These are phyloP conservation scores for Porites lobata DNA, from an alignment of 92 coral and sea anemone genomes.

Conservation along the genomic window DNA sequence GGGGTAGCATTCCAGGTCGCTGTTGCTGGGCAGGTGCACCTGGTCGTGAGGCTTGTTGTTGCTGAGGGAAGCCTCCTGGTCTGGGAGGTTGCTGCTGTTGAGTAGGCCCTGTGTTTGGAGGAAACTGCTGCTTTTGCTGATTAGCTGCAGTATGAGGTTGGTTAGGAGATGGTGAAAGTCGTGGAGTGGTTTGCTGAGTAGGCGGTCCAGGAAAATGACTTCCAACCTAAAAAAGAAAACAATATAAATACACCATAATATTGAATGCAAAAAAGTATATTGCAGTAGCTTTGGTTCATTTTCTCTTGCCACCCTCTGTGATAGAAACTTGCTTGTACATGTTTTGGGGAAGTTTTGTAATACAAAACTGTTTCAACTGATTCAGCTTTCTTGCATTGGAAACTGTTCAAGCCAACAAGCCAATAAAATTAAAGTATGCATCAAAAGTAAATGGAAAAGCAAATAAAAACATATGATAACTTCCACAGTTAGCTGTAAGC, in stretches of 20 bases:
- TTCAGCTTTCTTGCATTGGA: too few relatives aligned
- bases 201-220: conserved; percentile 59
- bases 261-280: background rate
- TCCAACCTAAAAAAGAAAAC: conserved; percentile 19
- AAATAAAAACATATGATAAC: too few relatives aligned
- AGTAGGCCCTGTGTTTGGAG: conserved; percentile 14
- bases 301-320: too few relatives aligned
- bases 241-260: background rate
- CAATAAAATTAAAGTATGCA: too few relatives aligned
- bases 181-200: conserved; percentile 43
- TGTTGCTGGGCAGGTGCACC: conserved; percentile 44
- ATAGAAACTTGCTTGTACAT: too few relatives aligned
- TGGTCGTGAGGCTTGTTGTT: conserved; percentile 42
- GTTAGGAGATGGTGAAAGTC: conserved; percentile 51
- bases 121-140: conserved; percentile 39
- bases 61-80: conserved; percentile 44
- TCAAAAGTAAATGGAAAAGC: too few relatives aligned
- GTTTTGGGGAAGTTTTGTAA: too few relatives aligned
- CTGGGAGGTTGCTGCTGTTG: conserved; percentile 23
- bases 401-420: too few relatives aligned
- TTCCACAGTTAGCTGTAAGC: too few relatives aligned
- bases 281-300: background rate
- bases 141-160: conserved; percentile 19
- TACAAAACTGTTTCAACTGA: too few relatives aligned
- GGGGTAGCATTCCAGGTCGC: conserved; percentile 26